A percentile compares a stretch with the other conserved stretches of the same genome.
These are phyloP conservation scores for Plestiodon gilberti DNA, from an alignment of 2,113 vertebrate genomes.

Conservation along the genomic window DNA sequence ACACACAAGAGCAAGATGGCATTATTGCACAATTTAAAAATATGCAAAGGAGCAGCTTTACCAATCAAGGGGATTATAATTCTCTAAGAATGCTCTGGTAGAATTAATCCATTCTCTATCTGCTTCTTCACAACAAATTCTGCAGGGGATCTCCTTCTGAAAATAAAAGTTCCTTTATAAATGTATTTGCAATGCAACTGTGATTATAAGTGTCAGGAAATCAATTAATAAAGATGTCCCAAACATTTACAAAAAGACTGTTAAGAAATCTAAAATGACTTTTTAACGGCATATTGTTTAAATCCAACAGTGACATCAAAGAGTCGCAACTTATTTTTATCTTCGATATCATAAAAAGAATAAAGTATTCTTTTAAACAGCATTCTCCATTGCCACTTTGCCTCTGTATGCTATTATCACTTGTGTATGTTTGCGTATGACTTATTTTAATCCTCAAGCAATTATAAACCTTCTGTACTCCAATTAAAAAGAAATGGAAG, in stretches of 20 bases:
- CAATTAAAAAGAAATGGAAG: constrained; percentile 31
- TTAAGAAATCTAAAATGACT: constrained; percentile 61
- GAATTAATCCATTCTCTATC: constrained; percentile 56
- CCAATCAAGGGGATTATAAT: constrained; percentile 55
- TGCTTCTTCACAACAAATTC: constrained; percentile 44
- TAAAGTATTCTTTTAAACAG: constrained; percentile 61
- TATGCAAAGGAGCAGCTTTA: constrained; percentile 39
- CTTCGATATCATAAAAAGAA: constrained; percentile 55
- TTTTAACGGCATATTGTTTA: constrained; percentile 49
- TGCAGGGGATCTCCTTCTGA: constrained; percentile 50
- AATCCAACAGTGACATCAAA: constrained; percentile 63
- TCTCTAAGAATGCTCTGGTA: constrained; percentile 28
- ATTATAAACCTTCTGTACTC: constrained; percentile 50
- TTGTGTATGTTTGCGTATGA: constrained; percentile 46
- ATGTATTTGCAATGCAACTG: constrained; percentile 68
- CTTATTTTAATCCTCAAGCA: constrained; percentile 69
- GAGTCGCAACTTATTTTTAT: constrained; percentile 28
- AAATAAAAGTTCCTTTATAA: constrained; percentile 52
- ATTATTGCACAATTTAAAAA: constrained; percentile 35
- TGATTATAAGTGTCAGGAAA: constrained; percentile 63
- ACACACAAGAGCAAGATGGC: constrained; percentile 13
- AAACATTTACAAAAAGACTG: constrained; percentile 53
- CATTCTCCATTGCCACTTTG: constrained; percentile 30
- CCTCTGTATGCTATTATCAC: constrained; percentile 34
- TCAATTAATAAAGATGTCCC: constrained; percentile 71